A percentile compares a stretch with the other conserved stretches of the same genome.
Evolutionary conservation across 1,140 invertebrate genomes (phyloP).

Genomic region (Cydia strobilella): DNA sequence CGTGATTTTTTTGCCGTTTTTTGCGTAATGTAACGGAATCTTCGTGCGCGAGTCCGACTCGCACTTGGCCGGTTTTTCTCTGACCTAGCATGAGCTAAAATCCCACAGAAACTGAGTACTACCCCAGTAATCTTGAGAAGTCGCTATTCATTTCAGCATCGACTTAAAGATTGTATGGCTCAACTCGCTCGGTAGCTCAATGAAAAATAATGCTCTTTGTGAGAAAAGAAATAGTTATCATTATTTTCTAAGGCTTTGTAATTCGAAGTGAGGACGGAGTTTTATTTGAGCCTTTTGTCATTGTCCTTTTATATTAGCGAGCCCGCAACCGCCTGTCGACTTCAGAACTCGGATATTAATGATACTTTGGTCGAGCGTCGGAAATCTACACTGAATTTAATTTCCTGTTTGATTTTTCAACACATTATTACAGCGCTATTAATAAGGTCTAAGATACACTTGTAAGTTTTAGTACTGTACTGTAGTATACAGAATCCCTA

Average conservation of each 20-base stretch:
- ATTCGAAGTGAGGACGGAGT: conserved; percentile 12
- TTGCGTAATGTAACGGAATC: no score
- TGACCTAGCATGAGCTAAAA: not conserved
- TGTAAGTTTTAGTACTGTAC: no score
- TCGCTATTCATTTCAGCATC: conserved; percentile 46
- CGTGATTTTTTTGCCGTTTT: no score
- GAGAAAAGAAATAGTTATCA: conserved; percentile 29
- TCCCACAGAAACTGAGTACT: conserved; percentile 33
- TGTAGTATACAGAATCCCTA: no score
- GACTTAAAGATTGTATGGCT: not conserved
- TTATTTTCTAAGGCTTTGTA: conserved; percentile 22
- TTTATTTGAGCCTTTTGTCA: conserved; percentile 29
- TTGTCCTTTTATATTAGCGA: conserved; percentile 20
- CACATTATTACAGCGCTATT: conserved; percentile 8
- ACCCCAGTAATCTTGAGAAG: conserved; percentile 43
- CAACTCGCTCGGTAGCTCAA: conserved; percentile 10
- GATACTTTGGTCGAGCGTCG: conserved; percentile 9
- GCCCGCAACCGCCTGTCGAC: not conserved
- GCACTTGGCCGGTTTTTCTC: no score
- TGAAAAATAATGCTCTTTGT: conserved; percentile 17
- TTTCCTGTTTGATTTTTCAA: conserved; percentile 21
- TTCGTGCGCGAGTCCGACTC: no score
- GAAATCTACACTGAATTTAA: conserved; percentile 18
- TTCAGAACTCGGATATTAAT: conserved; percentile 25
- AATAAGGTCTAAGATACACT: no score